Base-by-base conservation (phyloP, 1,140 invertebrate species). In the Helicoverpa zea region DNA sequence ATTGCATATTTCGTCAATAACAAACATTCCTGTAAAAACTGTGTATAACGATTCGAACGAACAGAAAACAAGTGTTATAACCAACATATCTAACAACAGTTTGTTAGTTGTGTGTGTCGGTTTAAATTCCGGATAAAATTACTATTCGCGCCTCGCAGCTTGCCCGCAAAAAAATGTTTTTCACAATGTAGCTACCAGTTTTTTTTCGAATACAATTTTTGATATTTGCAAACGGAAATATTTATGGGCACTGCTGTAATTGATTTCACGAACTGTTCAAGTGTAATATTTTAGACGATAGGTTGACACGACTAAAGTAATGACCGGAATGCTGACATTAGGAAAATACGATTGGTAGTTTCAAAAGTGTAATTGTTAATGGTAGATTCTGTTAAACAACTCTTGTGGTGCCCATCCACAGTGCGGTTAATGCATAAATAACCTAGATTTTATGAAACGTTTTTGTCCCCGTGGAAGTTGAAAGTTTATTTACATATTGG, bases 51-150 rank as follows among this genome's bases (percentile, higher is more conserved):
- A 61, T 29, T 43, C 73, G 49, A 75, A 75, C 43, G 35, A 51
- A 75, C 12, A 29, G n/a, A 16, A 70, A 70, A 52, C 66, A 70
- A 70, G 18, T 70, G 43, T 14, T 47, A 66, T 35, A 66, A 70
- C 18, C 66, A 29, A 51, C 52, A 66, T 51, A 75, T n/a, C 52
- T 75, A 75, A 75, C 49, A 73, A 73, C 56, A 49, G 70, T 56
- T 54, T 75, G 43, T 72, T 49, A 51, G 68, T 75, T 61, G 56
- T 16, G 35, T 75, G 58, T 35, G 56, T 61, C 73, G 58, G 73
- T 75, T 75, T 75, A 35, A 75, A 75, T 75, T 75, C 56, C 56
- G 16, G 73, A 75, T 75, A 75, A 75, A 75, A 61, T 75, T 75
- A 61, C 56, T 75, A 61, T 49, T 49, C 73, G 58, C 73, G 70